Percentiles rank a stretch among this genome's conserved stretches.
These are phyloP conservation scores for Cryptoleucopteryx plumbea DNA, from an alignment of 2,113 vertebrate genomes.

Conservation along the genomic window DNA sequence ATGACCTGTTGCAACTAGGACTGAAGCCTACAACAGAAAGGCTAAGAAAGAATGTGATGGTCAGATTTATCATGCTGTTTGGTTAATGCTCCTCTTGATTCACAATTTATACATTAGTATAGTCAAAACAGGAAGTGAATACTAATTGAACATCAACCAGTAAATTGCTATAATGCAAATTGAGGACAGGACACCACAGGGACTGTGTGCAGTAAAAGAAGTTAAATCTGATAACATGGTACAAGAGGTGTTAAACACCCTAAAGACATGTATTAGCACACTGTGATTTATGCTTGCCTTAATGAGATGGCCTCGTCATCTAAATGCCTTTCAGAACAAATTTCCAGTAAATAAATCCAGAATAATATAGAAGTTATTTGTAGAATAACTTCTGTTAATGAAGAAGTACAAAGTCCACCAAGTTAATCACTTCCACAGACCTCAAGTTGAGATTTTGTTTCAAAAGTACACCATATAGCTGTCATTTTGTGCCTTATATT, in stretches of 20 bases:
- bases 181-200: background rate
- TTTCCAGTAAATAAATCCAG: background rate
- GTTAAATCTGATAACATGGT: background rate
- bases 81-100: background rate
- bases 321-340: background rate
- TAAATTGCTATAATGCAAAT: background rate
- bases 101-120: background rate
- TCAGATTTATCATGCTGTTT: background rate
- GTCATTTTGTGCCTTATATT: background rate
- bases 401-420: background rate
- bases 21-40: background rate
- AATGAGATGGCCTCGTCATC: background rate
- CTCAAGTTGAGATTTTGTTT: background rate
- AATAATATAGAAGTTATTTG: background rate
- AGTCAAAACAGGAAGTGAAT: background rate
- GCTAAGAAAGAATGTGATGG: background rate
- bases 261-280: background rate
- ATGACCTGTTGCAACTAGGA: background rate
- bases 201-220: background rate
- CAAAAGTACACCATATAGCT: background rate
- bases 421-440: background rate
- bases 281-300: background rate
- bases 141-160: background rate
- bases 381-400: background rate
- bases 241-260: background rate